Conservation (phyloP, 2,888 invertebrate genomes). For the Achlya flavicornis region DNA sequence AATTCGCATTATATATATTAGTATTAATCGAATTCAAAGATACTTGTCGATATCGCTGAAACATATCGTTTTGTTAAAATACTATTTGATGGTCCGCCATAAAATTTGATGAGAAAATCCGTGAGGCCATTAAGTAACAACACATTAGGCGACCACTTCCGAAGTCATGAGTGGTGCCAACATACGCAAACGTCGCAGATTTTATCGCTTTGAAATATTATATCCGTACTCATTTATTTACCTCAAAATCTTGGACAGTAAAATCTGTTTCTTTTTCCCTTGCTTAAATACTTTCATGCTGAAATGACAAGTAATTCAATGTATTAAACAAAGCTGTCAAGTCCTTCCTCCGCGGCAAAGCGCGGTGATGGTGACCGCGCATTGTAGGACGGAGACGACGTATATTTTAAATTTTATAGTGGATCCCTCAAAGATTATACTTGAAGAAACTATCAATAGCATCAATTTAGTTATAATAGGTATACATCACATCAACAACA, state of each 20-base stretch:
- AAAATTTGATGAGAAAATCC: conserved; percentile 46
- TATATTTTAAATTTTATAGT: too few relatives aligned
- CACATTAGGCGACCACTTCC: conserved; percentile 27
- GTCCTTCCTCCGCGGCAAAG: too few relatives aligned
- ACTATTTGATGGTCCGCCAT: conserved; percentile 30
- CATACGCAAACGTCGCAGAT: conserved; percentile 36
- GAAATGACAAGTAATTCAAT: too few relatives aligned
- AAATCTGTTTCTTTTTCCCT: conserved; percentile 14
- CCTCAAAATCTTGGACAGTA: conserved; percentile 19
- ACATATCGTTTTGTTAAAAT: not conserved
- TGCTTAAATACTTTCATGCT: too few relatives aligned
- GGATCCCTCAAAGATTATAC: too few relatives aligned
- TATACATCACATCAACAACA: too few relatives aligned
- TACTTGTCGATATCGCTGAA: not conserved
- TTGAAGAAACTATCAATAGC: too few relatives aligned
- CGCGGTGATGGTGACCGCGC: too few relatives aligned
- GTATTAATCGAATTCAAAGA: too few relatives aligned
- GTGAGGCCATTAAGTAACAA: conserved; percentile 33
- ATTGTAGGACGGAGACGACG: too few relatives aligned
- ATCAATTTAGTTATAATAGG: too few relatives aligned
- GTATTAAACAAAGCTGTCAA: too few relatives aligned
- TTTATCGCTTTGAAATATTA: conserved; percentile 54
- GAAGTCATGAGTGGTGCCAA: conserved; percentile 26
- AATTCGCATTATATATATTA: not conserved
- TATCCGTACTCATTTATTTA: conserved; percentile 30